Conservation (phyloP, 2,113 vertebrate genomes). For the Conger conger region DNA sequence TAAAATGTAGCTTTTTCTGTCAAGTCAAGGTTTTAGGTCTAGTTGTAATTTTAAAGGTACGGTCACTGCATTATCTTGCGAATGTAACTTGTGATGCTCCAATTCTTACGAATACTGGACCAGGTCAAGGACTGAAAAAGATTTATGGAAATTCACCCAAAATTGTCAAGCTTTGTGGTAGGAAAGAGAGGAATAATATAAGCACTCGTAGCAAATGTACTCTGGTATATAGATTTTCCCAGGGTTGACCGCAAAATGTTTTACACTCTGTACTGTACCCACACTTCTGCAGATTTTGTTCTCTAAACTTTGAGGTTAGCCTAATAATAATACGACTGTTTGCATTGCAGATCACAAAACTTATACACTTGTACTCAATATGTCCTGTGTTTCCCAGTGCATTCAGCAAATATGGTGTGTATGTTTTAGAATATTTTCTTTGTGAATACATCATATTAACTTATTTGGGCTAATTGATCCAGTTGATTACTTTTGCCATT, state of each 20-base stretch:
- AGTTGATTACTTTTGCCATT: constrained; percentile 23
- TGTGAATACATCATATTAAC: neutral
- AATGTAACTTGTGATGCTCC: neutral
- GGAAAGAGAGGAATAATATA: neutral
- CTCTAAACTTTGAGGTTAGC: neutral
- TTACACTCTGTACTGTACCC: neutral
- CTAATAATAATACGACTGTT: neutral
- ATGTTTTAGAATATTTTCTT: neutral
- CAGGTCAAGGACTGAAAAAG: neutral
- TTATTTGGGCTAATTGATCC: neutral
- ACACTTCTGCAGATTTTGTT: neutral
- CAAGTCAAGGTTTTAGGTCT: neutral
- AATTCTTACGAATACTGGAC: neutral
- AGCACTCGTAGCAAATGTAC: neutral
- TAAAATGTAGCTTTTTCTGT: neutral
- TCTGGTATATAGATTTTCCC: neutral
- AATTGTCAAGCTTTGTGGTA: neutral
- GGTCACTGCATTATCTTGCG: neutral
- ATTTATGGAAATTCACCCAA: neutral
- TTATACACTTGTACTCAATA: neutral
- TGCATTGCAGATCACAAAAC: neutral
- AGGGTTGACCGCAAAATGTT: neutral
- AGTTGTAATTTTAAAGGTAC: neutral
- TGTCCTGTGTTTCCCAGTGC: neutral
- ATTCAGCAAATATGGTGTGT: neutral